Percentiles rank a stretch among this genome's conserved stretches.
phyloP scores from a whole-genome alignment of 2,888 invertebrate genomes.

The Balanococcus diminutus region DNA sequence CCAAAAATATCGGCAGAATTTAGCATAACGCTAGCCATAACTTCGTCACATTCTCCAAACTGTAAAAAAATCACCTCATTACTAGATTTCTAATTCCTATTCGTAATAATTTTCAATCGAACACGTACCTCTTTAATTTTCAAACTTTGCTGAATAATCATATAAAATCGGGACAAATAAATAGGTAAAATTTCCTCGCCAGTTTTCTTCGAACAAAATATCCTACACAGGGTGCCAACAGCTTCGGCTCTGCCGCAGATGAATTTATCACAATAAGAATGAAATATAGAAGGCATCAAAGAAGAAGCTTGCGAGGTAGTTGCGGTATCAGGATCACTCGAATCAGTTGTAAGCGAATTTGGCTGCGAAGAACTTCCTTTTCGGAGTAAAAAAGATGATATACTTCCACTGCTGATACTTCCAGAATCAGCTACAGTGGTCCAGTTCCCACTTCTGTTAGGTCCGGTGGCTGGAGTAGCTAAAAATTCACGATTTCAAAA shows the following conservation, averaged over 20 bases:
- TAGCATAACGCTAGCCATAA: slow-evolving; percentile 84
- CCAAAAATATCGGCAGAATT: slow-evolving; percentile 88
- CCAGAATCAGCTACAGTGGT: slow-evolving; percentile 59
- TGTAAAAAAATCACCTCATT: slow-evolving; percentile 57
- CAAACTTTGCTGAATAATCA: slow-evolving; percentile 87
- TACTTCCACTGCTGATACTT: slow-evolving; percentile 57
- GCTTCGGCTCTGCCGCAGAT: slow-evolving; percentile 87
- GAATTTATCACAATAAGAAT: slow-evolving; percentile 59
- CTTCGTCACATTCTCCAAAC: slow-evolving; percentile 72
- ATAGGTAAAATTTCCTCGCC: slow-evolving; percentile 90
- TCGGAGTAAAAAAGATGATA: slow-evolving; percentile 58
- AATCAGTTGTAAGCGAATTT: slow-evolving; percentile 68
- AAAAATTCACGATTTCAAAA: slow-evolving; percentile 53
- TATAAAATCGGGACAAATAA: slow-evolving; percentile 92
- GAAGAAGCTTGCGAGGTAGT: slow-evolving; percentile 56
- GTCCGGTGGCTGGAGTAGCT: slow-evolving; percentile 61
- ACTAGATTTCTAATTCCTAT: background rate
- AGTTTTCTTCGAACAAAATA: slow-evolving; percentile 94
- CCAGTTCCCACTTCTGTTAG: slow-evolving; percentile 21
- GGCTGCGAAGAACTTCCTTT: slow-evolving; percentile 65
- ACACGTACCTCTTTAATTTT: slow-evolving; percentile 67
- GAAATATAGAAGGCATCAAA: slow-evolving; percentile 46
- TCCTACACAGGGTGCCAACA: slow-evolving; percentile 90
- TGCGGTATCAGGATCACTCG: slow-evolving; percentile 55
- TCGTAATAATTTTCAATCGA: background rate